phyloP scores from a whole-genome alignment of 2,888 invertebrate genomes.

The Dendrolimus pini region DNA sequence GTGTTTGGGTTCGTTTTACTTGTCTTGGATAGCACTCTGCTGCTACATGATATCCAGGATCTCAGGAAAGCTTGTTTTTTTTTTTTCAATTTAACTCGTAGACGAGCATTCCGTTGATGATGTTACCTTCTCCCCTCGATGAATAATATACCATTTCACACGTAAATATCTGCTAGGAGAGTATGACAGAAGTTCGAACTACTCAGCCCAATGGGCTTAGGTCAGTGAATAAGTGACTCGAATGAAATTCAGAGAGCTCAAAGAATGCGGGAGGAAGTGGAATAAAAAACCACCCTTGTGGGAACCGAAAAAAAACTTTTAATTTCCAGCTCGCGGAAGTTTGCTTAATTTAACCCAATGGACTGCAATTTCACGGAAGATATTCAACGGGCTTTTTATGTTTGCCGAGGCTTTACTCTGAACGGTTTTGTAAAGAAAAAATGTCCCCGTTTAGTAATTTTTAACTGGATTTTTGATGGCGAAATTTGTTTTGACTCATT shows the following conservation, averaged over 20 bases:
- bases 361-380: neutral
- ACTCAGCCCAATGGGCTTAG: too few relatives aligned
- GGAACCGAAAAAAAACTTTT: neutral
- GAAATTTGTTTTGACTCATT: neutral
- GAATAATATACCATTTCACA: too few relatives aligned
- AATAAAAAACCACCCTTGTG: neutral
- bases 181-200: too few relatives aligned
- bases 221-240: too few relatives aligned
- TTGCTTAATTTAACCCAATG: constrained; percentile 1
- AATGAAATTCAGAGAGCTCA: neutral
- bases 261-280: neutral
- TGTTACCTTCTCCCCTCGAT: too few relatives aligned
- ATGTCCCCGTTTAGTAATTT: neutral
- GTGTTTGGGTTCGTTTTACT: too few relatives aligned
- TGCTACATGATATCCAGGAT: too few relatives aligned
- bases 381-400: neutral
- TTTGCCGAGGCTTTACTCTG: neutral
- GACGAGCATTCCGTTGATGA: too few relatives aligned
- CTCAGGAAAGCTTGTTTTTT: too few relatives aligned
- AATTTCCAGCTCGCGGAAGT: neutral
- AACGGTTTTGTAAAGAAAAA: neutral
- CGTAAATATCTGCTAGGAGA: too few relatives aligned
- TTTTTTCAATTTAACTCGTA: too few relatives aligned
- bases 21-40: too few relatives aligned
- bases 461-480: neutral